These are phyloP conservation scores for Plebejus melissa DNA, from an alignment of 2,888 invertebrate species.

Conservation along the genomic window DNA sequence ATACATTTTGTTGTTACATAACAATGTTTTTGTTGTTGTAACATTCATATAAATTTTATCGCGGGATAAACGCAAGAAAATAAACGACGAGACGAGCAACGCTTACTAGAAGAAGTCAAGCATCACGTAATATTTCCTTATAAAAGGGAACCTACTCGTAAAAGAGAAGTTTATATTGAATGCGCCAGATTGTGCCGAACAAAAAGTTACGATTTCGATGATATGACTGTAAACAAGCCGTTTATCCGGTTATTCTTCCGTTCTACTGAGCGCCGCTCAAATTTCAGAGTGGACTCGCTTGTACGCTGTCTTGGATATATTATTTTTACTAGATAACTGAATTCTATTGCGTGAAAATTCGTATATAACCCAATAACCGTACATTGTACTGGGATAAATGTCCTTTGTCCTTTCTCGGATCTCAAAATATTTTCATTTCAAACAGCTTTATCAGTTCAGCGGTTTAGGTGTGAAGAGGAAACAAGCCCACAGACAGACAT, in stretches of 20 bases:
- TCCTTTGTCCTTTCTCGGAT: no score
- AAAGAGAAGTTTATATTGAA: constrained; percentile 21
- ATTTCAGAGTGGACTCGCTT: background rate
- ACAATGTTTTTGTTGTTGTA: background rate
- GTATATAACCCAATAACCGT: no score
- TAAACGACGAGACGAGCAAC: background rate
- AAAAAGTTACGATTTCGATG: constrained; percentile 22
- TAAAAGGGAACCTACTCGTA: constrained; percentile 21
- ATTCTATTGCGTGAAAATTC: no score
- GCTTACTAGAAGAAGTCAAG: constrained; percentile 9
- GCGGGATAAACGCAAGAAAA: constrained; percentile 18
- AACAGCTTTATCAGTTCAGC: no score
- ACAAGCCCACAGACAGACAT: no score
- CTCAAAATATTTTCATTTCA: no score
- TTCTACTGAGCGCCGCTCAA: constrained; percentile 6
- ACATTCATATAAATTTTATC: constrained; percentile 7
- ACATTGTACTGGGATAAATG: no score
- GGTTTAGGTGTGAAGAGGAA: no score
- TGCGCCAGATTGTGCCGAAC: constrained; percentile 21
- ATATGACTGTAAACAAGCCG: constrained; percentile 22
- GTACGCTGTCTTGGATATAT: background rate
- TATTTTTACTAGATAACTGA: no score
- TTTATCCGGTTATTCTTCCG: constrained; percentile 17
- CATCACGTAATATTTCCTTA: constrained; percentile 23
- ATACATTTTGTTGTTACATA: background rate